These are phyloP conservation scores for Etheostoma cragini DNA, from an alignment of 2,113 vertebrate genomes.

Conservation along the genomic window DNA sequence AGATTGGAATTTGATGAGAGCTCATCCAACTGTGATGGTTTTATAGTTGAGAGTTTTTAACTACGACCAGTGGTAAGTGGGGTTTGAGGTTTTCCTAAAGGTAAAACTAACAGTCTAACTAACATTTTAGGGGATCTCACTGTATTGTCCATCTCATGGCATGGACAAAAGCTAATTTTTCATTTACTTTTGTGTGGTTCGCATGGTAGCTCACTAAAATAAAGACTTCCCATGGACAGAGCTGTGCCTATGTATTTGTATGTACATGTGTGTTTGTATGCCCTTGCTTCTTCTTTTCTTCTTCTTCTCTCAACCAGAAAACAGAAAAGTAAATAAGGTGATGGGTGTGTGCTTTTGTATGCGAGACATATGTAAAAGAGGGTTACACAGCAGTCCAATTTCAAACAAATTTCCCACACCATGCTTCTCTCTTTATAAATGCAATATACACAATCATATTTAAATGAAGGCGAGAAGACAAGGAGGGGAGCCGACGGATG, in stretches of 20 bases:
- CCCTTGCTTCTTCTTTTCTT: background rate
- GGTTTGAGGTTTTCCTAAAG: background rate
- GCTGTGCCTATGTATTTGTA: background rate
- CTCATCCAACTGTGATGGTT: background rate
- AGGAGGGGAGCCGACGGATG: conserved; percentile 48
- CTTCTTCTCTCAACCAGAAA: background rate
- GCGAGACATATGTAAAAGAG: background rate
- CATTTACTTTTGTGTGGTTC: conserved; percentile 2
- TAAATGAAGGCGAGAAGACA: conserved; percentile 60
- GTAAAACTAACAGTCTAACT: background rate
- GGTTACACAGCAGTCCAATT: conserved; percentile 20
- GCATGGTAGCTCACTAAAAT: background rate
- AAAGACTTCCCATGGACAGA: conserved; percentile 17
- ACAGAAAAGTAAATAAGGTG: background rate
- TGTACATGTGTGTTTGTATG: background rate
- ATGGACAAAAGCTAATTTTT: conserved; percentile 14
- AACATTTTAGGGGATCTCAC: background rate
- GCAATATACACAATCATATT: conserved; percentile 74
- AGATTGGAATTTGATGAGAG: background rate
- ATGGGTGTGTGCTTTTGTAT: background rate
- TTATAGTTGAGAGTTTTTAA: background rate
- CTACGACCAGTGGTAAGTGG: background rate
- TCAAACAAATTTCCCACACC: conserved; percentile 59
- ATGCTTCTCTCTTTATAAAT: conserved; percentile 52
- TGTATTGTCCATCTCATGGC: background rate